These are phyloP conservation scores for Craniophora ligustri DNA, from an alignment of 2,888 invertebrate species.

Conservation along the genomic window DNA sequence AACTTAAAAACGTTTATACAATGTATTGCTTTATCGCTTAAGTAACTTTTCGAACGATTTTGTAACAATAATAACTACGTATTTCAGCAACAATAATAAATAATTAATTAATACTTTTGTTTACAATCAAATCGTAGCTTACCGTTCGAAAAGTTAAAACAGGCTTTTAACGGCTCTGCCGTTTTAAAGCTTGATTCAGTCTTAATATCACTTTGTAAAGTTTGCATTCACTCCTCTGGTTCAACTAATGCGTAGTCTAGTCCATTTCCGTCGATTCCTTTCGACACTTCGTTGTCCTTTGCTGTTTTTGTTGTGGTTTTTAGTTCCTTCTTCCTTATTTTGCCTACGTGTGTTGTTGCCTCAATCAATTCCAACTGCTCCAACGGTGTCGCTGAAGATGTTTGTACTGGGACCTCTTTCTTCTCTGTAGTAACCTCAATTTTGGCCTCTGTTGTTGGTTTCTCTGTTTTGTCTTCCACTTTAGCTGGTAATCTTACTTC, in stretches of 20 bases:
- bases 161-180: slow-evolving; percentile 42
- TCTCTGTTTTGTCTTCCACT: slow-evolving; percentile 59
- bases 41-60: slow-evolving; percentile 39
- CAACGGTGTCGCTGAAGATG: slow-evolving; percentile 60
- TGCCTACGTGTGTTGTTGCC: slow-evolving; percentile 79
- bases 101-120: slow-evolving; percentile 35
- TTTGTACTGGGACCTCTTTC: slow-evolving; percentile 36
- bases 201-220: slow-evolving; percentile 64
- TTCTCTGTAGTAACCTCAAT: slow-evolving; percentile 45
- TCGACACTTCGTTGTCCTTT: slow-evolving; percentile 82
- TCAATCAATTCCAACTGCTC: slow-evolving; percentile 73
- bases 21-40: slow-evolving; percentile 19
- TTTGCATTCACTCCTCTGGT: slow-evolving; percentile 66
- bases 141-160: slow-evolving; percentile 60
- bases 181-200: slow-evolving; percentile 71
- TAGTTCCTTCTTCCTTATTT: slow-evolving; percentile 84
- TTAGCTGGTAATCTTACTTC: slow-evolving; percentile 65
- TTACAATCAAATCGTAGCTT: slow-evolving; percentile 28
- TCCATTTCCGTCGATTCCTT: slow-evolving; percentile 74
- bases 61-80: slow-evolving; percentile 13
- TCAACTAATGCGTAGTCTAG: slow-evolving; percentile 75
- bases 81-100: slow-evolving; percentile 16
- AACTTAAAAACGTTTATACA: slow-evolving; percentile 44
- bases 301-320: slow-evolving; percentile 74
- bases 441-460: slow-evolving; percentile 53